Evolutionary conservation across 2,113 vertebrate genomes (phyloP), one percentile per base, ranked within the genome.

Genomic region (Gallinago media): DNA sequence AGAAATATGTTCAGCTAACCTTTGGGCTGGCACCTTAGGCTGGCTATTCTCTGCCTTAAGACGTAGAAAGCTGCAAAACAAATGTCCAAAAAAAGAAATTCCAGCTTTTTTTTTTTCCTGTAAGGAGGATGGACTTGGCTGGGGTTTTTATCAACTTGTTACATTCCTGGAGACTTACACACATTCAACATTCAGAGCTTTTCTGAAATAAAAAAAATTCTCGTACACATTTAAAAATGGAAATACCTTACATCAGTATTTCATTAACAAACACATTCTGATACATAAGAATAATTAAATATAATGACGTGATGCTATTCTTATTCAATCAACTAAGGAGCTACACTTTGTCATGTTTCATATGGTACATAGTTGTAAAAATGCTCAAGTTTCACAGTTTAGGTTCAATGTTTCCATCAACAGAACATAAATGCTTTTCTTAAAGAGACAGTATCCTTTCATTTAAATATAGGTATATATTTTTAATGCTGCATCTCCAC

Each of bases 31-130:
- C 99, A 99, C 98, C 98, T 99, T 99, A 99, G 99, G 98, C 99
- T 98, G 98, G 98, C 98, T 99, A 99, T 98, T 98, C 99, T 99
- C 99, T 99, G 99, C 98, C 98, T 99, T 99, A 99, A 99, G 99
- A 98, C 98, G 99, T 98, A 99, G 99, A 99, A 98, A 95, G 99
- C 99, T 99, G 99, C 98, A 99, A 99, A 99, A 99, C 99, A 99
- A 99, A 99, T 98, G 98, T 99, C 98, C 99, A 99, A 98, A 99
- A 98, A 99, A 98, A 99, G 97, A 98, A 98, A 99, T 97, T 98
- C 98, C 98, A 98, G 97, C 90, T 97, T 96, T 97, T 96, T 97
- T 94, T 97, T 91, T 96, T 96, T 97, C 91, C 95, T 97, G 97
- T 96, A 97, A 98, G 98, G 94, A 98, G 97, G 98, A 98, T 98